Conservation (phyloP, 2,113 vertebrate species). For the Reinhardtius hippoglossoides region DNA sequence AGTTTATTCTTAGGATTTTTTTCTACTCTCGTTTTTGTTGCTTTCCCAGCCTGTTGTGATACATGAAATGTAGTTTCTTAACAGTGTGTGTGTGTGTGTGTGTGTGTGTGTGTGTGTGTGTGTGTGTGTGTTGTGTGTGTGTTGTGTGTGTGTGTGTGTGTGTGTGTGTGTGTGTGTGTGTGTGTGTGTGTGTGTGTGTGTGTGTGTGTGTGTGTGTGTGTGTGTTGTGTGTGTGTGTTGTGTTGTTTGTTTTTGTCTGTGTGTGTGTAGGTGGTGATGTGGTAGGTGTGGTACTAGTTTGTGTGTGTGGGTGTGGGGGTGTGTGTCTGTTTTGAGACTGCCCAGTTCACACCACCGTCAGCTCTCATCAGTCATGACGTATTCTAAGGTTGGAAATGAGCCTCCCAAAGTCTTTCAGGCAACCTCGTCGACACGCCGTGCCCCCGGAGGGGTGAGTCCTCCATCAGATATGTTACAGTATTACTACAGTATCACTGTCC, state of each 20-base stretch:
- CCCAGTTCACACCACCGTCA: no score
- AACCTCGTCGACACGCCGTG: constrained; percentile 85
- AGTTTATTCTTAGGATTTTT: constrained; percentile 68
- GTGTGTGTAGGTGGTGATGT: no score
- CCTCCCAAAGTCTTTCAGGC: constrained; percentile 94
- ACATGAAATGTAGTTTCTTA: neutral
- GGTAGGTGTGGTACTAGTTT: no score
- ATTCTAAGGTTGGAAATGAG: constrained; percentile 90
- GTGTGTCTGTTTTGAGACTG: neutral
- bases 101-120: no score
- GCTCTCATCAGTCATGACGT: constrained; percentile 93
- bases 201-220: neutral
- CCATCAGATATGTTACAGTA: neutral
- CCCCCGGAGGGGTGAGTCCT: constrained; percentile 92
- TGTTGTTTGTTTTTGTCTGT: neutral
- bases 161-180: no score
- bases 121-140: neutral
- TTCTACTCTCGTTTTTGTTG: neutral
- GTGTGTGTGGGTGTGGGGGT: neutral
- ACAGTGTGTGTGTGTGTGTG: neutral
- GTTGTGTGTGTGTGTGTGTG: constrained; percentile 1
- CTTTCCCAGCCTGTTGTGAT: neutral
- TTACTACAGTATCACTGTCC: neutral
- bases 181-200: neutral
- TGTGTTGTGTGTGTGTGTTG: neutral